phyloP scores from a whole-genome alignment of 2,888 invertebrate genomes.

The Luffia ferchaultella region DNA sequence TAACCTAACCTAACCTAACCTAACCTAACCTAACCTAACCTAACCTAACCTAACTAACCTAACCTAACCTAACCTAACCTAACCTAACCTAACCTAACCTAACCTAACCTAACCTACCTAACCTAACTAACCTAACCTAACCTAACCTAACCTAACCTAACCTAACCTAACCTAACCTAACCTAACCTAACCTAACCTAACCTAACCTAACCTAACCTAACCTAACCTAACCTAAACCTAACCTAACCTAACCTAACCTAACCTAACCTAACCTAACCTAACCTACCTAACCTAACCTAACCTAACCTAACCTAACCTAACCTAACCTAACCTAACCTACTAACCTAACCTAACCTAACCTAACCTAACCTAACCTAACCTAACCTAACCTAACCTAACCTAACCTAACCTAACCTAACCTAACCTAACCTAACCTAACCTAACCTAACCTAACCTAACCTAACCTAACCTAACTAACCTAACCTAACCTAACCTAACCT shows the following conservation, averaged over 20 bases:
- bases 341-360: constrained; percentile 9
- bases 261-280: constrained; percentile 7
- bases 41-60: constrained; percentile 3
- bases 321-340: constrained; percentile 8
- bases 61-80: constrained; percentile 3
- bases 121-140: constrained; percentile 3
- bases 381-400: constrained; percentile 16
- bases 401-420: constrained; percentile 18
- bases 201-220: background rate
- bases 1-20: constrained; percentile 9
- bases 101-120: background rate
- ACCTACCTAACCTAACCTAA: constrained; percentile 7
- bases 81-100: constrained; percentile 1
- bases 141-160: constrained; percentile 4
- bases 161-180: constrained; percentile 4
- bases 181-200: constrained; percentile 8
- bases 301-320: constrained; percentile 9
- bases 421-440: constrained; percentile 20
- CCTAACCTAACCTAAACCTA: constrained; percentile 4
- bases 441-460: constrained; percentile 18
- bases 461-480: constrained; percentile 19
- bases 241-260: constrained; percentile 6
- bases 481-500: constrained; percentile 20
- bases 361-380: constrained; percentile 20
- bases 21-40: constrained; percentile 2